Conservation (phyloP, 2,888 invertebrate species). For the Hanleya hanleyi region DNA sequence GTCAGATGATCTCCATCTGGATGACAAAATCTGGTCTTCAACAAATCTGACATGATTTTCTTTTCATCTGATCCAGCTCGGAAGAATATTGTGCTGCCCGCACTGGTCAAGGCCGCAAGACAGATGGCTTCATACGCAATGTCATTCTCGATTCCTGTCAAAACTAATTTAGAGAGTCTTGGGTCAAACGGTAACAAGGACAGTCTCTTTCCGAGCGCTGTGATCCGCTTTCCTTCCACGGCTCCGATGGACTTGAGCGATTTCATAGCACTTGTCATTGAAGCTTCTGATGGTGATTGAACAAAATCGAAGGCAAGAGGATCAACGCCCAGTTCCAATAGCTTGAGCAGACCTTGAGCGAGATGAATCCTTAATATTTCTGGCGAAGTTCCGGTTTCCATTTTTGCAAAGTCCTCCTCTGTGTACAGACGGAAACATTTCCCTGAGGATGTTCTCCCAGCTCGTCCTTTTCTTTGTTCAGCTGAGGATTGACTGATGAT, state of each 20-base stretch:
- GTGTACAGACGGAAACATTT: constrained; percentile 71
- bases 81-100: constrained; percentile 65
- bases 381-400: constrained; percentile 61
- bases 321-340: constrained; percentile 65
- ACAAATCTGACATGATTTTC: constrained; percentile 51
- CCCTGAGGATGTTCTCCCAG: constrained; percentile 71
- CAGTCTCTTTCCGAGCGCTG: constrained; percentile 64
- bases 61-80: constrained; percentile 55
- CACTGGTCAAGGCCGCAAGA: constrained; percentile 58
- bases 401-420: constrained; percentile 56
- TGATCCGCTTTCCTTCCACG: constrained; percentile 49
- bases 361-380: constrained; percentile 69
- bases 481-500: constrained; percentile 69
- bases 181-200: constrained; percentile 67
- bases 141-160: constrained; percentile 47
- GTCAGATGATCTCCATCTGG: constrained; percentile 62
- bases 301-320: constrained; percentile 68
- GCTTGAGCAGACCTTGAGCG: constrained; percentile 62
- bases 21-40: constrained; percentile 60
- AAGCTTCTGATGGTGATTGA: constrained; percentile 56
- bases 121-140: constrained; percentile 58
- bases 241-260: constrained; percentile 62
- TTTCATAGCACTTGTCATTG: constrained; percentile 52
- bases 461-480: constrained; percentile 73
- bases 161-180: constrained; percentile 53